These are phyloP conservation scores for Limnothrissa miodon DNA, from an alignment of 2,113 vertebrate species.

Conservation along the genomic window DNA sequence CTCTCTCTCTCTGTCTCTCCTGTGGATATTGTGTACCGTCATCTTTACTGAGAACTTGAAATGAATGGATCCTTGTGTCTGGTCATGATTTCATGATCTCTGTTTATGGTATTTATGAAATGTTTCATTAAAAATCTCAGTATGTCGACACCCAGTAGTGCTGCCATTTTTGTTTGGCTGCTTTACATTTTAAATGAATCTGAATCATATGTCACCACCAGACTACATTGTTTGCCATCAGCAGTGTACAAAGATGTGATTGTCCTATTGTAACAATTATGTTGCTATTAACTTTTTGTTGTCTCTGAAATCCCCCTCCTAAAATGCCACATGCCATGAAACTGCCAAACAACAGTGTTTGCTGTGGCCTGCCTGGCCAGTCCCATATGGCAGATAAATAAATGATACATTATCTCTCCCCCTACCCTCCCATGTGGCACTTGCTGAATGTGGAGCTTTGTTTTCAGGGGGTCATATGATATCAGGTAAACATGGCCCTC, in stretches of 20 bases:
- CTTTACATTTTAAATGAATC: not conserved
- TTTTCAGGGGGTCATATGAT: constrained; percentile 16
- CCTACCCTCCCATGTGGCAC: not conserved
- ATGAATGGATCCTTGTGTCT: constrained; percentile 28
- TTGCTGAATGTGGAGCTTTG: constrained; percentile 16
- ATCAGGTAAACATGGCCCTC: constrained; percentile 17
- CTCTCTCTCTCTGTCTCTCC: constrained; percentile 18
- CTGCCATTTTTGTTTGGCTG: not conserved
- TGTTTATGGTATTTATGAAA: constrained; percentile 64
- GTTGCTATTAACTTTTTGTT: not conserved
- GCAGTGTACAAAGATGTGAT: not conserved
- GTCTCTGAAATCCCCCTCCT: not conserved
- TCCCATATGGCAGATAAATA: constrained; percentile 19
- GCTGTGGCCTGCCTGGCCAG: not conserved
- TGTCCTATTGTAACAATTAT: not conserved
- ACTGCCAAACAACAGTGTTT: not conserved
- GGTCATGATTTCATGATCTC: constrained; percentile 25
- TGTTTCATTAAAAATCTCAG: constrained; percentile 63
- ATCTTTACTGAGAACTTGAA: constrained; percentile 17
- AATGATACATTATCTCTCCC: constrained; percentile 9
- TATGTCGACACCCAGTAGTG: constrained; percentile 7
- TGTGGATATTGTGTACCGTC: constrained; percentile 27
- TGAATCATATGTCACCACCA: not conserved
- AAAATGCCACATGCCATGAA: not conserved
- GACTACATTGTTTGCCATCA: not conserved